Evolutionary conservation across 2,113 vertebrate species (phyloP).

Genomic region (Deroptyus accipitrinus): DNA sequence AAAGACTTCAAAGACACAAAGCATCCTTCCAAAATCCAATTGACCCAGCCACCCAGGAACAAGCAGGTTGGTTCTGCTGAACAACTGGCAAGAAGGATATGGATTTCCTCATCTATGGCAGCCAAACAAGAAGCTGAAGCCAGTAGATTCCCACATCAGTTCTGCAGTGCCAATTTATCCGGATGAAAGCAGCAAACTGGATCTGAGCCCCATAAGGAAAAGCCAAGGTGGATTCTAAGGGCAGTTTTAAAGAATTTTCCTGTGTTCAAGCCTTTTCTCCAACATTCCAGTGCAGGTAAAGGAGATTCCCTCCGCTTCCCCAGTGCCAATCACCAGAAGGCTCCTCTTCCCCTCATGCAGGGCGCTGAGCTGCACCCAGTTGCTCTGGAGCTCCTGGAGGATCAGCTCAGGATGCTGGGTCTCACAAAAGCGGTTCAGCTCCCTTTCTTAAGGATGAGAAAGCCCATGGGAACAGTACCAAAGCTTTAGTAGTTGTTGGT

Average conservation of each 20-base stretch:
- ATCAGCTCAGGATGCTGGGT: not conserved
- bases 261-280: not conserved
- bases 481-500: not conserved
- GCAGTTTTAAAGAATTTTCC: not conserved
- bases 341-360: not conserved
- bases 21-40: conserved; percentile 34
- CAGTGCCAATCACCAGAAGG: not conserved
- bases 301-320: not conserved
- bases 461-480: not conserved
- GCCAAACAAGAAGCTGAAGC: not conserved
- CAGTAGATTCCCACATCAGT: conserved; percentile 10
- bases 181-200: not conserved
- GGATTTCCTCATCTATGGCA: not conserved
- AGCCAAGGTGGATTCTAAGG: not conserved
- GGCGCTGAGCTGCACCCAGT: not conserved
- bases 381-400: not conserved
- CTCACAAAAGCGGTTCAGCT: not conserved
- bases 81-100: not conserved
- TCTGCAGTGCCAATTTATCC: not conserved
- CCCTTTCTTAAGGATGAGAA: not conserved
- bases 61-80: conserved; percentile 31
- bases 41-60: not conserved
- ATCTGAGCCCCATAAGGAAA: not conserved
- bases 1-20: conserved; percentile 56
- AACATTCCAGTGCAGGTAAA: not conserved